Percentiles rank a stretch among this genome's conserved stretches.
Evolutionary conservation across 2,113 vertebrate species (phyloP).

Genomic region (Nyctereutes procyonoides): DNA sequence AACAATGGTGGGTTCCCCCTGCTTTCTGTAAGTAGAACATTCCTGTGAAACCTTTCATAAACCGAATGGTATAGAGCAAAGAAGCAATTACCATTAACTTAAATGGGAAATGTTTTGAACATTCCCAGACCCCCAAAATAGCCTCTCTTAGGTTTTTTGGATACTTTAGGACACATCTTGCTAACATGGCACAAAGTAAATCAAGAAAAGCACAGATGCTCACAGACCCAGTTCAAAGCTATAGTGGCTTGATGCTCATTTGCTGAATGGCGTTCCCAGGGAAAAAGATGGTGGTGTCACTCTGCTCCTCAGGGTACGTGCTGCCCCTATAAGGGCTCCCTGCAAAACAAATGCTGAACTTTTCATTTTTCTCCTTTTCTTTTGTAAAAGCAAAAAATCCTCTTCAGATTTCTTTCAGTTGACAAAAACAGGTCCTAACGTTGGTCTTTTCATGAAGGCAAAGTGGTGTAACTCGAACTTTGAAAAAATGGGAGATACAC

Average conservation of each 20-base stretch:
- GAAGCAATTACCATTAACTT: neutral
- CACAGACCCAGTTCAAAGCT: neutral
- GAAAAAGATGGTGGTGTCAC: neutral
- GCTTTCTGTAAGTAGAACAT: neutral
- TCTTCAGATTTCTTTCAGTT: neutral
- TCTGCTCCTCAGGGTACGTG: neutral
- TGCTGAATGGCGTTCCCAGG: neutral
- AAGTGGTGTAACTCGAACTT: neutral
- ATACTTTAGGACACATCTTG: neutral
- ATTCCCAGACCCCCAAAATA: neutral
- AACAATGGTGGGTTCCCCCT: neutral
- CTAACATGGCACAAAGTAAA: neutral
- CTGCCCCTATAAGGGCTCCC: neutral
- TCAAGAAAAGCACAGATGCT: neutral
- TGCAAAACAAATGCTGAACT: neutral
- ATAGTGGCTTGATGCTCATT: neutral
- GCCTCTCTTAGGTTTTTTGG: neutral
- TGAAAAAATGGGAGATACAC: neutral
- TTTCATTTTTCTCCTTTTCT: neutral
- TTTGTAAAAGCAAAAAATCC: neutral
- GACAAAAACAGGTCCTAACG: neutral
- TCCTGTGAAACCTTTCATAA: neutral
- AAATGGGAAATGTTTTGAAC: neutral
- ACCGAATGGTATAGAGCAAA: neutral
- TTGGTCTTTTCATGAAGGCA: neutral